These are phyloP conservation scores for Triplophysa siluroides DNA, from an alignment of 2,113 vertebrate species.

Conservation along the genomic window DNA sequence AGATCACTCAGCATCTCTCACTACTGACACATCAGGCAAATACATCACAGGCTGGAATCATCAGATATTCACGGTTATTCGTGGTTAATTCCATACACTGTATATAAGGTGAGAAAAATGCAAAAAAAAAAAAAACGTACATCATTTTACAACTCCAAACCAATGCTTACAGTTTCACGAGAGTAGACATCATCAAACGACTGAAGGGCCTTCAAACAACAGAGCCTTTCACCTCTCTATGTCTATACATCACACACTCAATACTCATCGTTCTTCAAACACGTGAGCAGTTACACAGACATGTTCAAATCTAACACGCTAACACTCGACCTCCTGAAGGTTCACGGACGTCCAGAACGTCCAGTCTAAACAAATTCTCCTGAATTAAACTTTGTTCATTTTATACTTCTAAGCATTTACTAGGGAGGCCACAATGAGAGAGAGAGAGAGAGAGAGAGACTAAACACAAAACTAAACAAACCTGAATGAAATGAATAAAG, in stretches of 20 bases:
- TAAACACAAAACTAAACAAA: no score
- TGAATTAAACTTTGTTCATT: no score
- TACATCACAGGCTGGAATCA: conserved; percentile 63
- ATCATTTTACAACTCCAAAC: conserved; percentile 43
- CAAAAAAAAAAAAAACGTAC: background rate
- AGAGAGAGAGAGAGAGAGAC: no score
- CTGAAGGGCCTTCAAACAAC: conserved; percentile 11
- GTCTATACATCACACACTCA: background rate
- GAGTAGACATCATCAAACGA: conserved; percentile 47
- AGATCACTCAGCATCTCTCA: conserved; percentile 1
- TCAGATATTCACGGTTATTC: conserved; percentile 59
- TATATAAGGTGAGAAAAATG: conserved; percentile 44
- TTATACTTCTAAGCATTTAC: no score
- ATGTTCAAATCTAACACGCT: no score
- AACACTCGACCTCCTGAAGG: no score
- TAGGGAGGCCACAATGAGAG: no score
- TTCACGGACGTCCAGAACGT: no score
- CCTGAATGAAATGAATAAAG: no score
- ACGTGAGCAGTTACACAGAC: no score
- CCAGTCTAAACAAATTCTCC: no score
- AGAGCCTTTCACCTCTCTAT: background rate
- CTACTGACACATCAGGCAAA: conserved; percentile 55
- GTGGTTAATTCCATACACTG: conserved; percentile 57
- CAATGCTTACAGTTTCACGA: conserved; percentile 52
- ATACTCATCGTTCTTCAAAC: no score